Evolutionary conservation across 2,113 vertebrate species (phyloP), one percentile per base, ranked within the genome.

Genomic region (Leuciscus idus): DNA sequence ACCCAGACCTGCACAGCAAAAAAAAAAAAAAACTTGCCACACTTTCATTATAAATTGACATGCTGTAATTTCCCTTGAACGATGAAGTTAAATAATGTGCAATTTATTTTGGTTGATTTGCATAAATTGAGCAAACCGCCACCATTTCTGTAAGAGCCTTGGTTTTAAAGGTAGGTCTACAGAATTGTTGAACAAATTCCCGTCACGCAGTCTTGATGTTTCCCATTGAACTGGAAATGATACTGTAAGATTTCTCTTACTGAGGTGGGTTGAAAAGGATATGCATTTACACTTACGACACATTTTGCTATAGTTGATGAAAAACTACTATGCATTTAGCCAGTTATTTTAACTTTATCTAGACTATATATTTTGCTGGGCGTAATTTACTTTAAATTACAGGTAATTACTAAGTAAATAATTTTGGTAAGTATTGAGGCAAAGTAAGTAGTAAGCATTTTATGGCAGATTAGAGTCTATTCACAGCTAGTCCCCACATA

Each of bases 41-140:
- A 61, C 85, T 39, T 9, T 88, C 83, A 77, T 88, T 59, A 83
- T 72, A 50, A 55, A 84, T 36, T 59, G 55, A 81, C 66, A 62
- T 68, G 75, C 87, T 78, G 36, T 81, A 83, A 87, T 92, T 90
- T 91, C 12, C 30, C 8, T 12, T 70, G 64, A 90, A 82, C 66
- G 79, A 87, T 81, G 74, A 21, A 26, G 46, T 62, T 80, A 84
- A 78, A 86, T 64, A 30, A 85, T 19, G 46, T 86, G 57, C 19
- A 75, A 39, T 81, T 83, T 74, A 87, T 86, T 80, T 36, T 33
- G 46, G 75, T 52, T 81, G 7, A 86, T 88, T 88, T 86, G 70
- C 78, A 83, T 52, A 86, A 83, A 80, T 83, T 10, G 84, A 87
- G 87, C 79, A n/a, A 83, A 89, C 86, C 30, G 52, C 75, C 28